Percentiles rank a stretch among this genome's conserved stretches.
Evolutionary conservation across 2,888 invertebrate genomes (phyloP).

Genomic region (Dolichomitus sp.): DNA sequence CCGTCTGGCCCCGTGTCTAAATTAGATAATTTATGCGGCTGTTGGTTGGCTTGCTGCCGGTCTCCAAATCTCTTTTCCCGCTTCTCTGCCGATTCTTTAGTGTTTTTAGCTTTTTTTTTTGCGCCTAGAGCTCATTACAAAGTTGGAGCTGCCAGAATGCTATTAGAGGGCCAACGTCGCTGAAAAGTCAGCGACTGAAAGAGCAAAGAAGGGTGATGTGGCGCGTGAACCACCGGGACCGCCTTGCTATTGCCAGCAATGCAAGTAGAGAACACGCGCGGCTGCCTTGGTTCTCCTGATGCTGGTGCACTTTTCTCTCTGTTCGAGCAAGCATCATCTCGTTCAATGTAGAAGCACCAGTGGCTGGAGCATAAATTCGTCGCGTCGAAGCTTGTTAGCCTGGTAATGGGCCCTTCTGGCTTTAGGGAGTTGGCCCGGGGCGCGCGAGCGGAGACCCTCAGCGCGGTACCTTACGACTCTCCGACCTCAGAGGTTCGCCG

Average conservation of each 20-base stretch:
- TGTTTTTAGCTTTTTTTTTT: slow-evolving; percentile 26
- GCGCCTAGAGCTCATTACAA: slow-evolving; percentile 52
- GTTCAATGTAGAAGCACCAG: slow-evolving; percentile 57
- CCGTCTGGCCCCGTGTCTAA: slow-evolving; percentile 75
- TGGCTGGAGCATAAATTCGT: slow-evolving; percentile 66
- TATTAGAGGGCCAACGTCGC: slow-evolving; percentile 46
- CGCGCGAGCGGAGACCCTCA: slow-evolving; percentile 29
- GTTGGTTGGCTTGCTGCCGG: slow-evolving; percentile 51
- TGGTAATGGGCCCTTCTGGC: slow-evolving; percentile 64
- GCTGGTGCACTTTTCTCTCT: slow-evolving; percentile 45
- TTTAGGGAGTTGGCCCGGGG: slow-evolving; percentile 57
- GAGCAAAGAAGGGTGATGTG: slow-evolving; percentile 29
- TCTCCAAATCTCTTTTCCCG: slow-evolving; percentile 63
- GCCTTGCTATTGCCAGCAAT: slow-evolving; percentile 40
- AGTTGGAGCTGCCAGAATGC: slow-evolving; percentile 51
- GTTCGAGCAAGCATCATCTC: slow-evolving; percentile 52
- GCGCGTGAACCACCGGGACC: slow-evolving; percentile 47
- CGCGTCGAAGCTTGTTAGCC: slow-evolving; percentile 67
- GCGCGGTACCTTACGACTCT: slow-evolving; percentile 51
- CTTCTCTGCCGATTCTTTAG: slow-evolving; percentile 43
- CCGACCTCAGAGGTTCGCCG: slow-evolving; percentile 57
- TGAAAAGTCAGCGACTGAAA: slow-evolving; percentile 34
- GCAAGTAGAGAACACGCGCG: slow-evolving; percentile 38
- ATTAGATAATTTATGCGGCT: slow-evolving; percentile 80
- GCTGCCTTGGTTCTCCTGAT: neutral